Evolutionary conservation across 2,797 vertebrate genomes (phyloP), one percentile per base, ranked within the genome.

Genomic region (Tachyglossus aculeatus): DNA sequence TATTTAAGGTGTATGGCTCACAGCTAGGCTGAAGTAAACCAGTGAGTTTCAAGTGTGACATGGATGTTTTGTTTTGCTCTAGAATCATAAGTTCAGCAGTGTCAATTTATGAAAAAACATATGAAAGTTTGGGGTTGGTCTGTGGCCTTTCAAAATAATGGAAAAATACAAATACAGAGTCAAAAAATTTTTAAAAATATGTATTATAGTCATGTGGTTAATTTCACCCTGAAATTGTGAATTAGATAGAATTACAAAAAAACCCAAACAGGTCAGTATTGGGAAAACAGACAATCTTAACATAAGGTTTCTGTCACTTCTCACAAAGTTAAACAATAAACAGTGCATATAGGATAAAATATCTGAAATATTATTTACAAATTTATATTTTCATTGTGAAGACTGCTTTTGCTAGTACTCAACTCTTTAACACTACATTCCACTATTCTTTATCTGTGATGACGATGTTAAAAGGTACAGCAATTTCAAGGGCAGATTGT

Each of bases 341-440:
- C 47, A 85, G 63, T 65, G 39, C 85, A 74, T 67, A 77, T 89
- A 54, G 50, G 33, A 62, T 64, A 77, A 71, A 50, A 67, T 47
- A 68, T 76, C 56, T 77, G 48, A 74, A 82, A 77, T 61, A 1
- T 0, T 89, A 91, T 91, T 89, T 91, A 91, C 90, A 91, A 87
- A 88, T 82, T 70, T 56, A 53, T 44, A 67, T 77, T 88, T 40
- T 86, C 60, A 80, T 1, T 58, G 68, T 82, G 63, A 81, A 87
- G 58, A 73, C 27, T 51, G 32, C 65, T 77, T 59, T 52, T 71
- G 62, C 75, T 81, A 85, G 43, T 78, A 75, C 14, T 0, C 14
- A 85, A 72, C 33, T 66, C 66, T 58, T 77, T 59, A 53, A 63
- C 63, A 79, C 39, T 75, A 71, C 71, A 4, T 22, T 73, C 79